These are phyloP conservation scores for Rhysida immarginata DNA, from an alignment of 1,140 invertebrate genomes.

Conservation along the genomic window DNA sequence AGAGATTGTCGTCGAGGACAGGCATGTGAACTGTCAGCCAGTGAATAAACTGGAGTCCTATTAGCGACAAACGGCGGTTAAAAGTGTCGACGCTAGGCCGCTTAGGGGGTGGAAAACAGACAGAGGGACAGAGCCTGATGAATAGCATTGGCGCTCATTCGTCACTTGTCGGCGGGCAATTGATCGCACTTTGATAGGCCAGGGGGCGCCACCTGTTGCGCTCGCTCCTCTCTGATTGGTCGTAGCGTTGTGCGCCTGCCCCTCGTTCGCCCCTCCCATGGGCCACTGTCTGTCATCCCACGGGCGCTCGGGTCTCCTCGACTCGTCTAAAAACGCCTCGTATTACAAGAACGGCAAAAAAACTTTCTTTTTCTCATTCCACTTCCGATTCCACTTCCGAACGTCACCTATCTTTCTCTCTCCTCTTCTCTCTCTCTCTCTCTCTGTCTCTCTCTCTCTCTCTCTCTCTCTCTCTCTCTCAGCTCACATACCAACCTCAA, in stretches of 20 bases:
- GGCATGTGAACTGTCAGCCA: not conserved
- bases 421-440: not conserved
- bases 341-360: too few relatives aligned
- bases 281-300: too few relatives aligned
- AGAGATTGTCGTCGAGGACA: not conserved
- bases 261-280: too few relatives aligned
- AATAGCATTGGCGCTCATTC: conserved; percentile 2
- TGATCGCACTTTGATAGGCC: conserved; percentile 7
- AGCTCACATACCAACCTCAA: not conserved
- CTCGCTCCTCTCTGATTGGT: not conserved
- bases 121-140: not conserved
- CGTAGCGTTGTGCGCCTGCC: not conserved
- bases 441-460: not conserved
- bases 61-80: not conserved
- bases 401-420: not conserved
- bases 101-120: too few relatives aligned
- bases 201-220: conserved; percentile 7
- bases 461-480: not conserved
- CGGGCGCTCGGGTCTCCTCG: too few relatives aligned
- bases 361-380: not conserved
- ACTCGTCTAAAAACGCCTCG: too few relatives aligned
- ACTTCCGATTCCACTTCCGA: not conserved
- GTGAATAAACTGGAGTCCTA: not conserved
- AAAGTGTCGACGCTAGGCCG: not conserved
- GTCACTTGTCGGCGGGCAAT: conserved; percentile 5